Percentiles rank a stretch among this genome's conserved stretches.
Evolutionary conservation across 1,140 invertebrate genomes (phyloP).

Genomic region (Zelostemma sp.): DNA sequence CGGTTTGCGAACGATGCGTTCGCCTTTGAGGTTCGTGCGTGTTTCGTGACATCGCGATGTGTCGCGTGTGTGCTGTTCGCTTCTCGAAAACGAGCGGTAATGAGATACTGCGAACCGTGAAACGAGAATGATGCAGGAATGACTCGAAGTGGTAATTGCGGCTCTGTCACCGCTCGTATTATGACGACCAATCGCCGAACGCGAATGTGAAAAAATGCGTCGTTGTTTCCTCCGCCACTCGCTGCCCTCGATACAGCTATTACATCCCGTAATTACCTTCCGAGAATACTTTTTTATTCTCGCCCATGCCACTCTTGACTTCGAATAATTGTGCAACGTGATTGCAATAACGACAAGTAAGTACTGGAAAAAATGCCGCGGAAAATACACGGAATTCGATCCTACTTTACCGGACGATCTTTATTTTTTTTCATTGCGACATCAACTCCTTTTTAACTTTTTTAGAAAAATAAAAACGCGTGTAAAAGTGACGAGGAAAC

Average conservation of each 20-base stretch:
- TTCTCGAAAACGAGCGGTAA: conserved; percentile 39
- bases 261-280: conserved; percentile 34
- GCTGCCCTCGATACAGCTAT: conserved; percentile 9
- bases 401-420: too few relatives aligned
- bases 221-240: conserved; percentile 21
- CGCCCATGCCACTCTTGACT: conserved; percentile 8
- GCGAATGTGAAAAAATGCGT: conserved; percentile 25
- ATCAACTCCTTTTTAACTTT: too few relatives aligned
- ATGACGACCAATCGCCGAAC: conserved; percentile 1
- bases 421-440: too few relatives aligned
- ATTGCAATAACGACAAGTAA: too few relatives aligned
- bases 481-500: too few relatives aligned
- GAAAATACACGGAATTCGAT: too few relatives aligned
- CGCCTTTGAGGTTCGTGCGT: conserved; percentile 25
- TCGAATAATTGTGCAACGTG: conserved; percentile 14
- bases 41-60: conserved; percentile 31
- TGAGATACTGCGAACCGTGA: conserved; percentile 36
- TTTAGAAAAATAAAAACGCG: too few relatives aligned
- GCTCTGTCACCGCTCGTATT: conserved; percentile 21
- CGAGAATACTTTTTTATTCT: conserved; percentile 25
- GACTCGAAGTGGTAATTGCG: conserved; percentile 29
- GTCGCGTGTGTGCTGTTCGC: conserved; percentile 24
- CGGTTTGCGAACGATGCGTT: conserved; percentile 30
- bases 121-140: conserved; percentile 12
- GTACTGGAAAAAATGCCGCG: too few relatives aligned